Evolutionary conservation across 2,113 vertebrate species (phyloP), one percentile per base, ranked within the genome.

Genomic region (Alosa alosa): DNA sequence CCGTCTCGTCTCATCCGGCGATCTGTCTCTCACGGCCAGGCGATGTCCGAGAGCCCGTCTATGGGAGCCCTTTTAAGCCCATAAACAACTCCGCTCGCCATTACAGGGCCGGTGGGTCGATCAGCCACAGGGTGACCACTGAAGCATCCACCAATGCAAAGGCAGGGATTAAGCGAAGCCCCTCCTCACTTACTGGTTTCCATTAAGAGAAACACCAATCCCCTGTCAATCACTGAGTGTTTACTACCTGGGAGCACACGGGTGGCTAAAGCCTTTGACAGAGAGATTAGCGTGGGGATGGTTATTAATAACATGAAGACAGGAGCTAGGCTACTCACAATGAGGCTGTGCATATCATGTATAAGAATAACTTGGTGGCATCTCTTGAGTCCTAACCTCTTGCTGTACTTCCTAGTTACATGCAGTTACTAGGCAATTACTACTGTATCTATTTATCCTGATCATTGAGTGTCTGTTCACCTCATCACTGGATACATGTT

Each of bases 161-260:
- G 72, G 13, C 72, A 78, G 72, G 31, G 72, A 39, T 78, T 41
- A 17, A 41, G 72, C 18, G 13, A 39, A 39, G 36, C 36, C 72
- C 31, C 31, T 39, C 25, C 31, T 15, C 31, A 3, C 64, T 68
- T n/a, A 68, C 64, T 2, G 6, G 25, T n/a, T 25, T 68, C 64
- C 64, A 68, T 68, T 68, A 68, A 31, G 9, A 31, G 64, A 68
- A 68, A 25, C 31, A 1, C 72, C 72, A 36, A 78, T 78, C 72
- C 36, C 72, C 31, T 15, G 72, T 78, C 72, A 39, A 78, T 78
- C 72, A 78, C 72, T 15, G 72, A 78, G 31, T 78, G 72, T 78
- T 78, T 78, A 78, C 72, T 78, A 78, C 72, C 72, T 78, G 72
- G 17, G 31, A 78, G 13, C 36, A 41, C 72, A 39, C 18, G 72